These are phyloP conservation scores for Thalassaphorura encarpata DNA, from an alignment of 1,140 invertebrate genomes.

Conservation along the genomic window DNA sequence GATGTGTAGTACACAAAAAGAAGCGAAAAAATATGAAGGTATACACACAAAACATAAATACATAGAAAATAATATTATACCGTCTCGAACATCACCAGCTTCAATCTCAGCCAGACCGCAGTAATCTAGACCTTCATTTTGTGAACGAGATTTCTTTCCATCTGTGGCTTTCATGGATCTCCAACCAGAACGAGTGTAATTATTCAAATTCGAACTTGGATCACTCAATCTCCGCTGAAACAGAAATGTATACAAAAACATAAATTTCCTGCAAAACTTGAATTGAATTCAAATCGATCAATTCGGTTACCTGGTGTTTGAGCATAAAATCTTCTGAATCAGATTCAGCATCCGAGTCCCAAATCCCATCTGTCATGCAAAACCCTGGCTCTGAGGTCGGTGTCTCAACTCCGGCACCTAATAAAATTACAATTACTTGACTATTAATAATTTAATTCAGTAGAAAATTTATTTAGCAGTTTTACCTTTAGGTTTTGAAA, in stretches of 20 bases:
- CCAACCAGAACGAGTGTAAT: constrained; percentile 73
- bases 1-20: background rate
- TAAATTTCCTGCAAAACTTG: background rate
- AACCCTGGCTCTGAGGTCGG: constrained; percentile 86
- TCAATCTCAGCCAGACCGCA: constrained; percentile 65
- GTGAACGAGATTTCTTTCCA: constrained; percentile 59
- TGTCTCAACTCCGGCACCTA: constrained; percentile 77
- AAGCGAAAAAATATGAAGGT: background rate
- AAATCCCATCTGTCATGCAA: constrained; percentile 62
- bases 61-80: constrained; percentile 46
- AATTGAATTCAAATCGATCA: background rate
- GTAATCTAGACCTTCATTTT: constrained; percentile 74
- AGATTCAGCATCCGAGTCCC: constrained; percentile 76
- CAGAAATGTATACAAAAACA: background rate
- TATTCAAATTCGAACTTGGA: constrained; percentile 84
- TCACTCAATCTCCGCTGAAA: constrained; percentile 77
- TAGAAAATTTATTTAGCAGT: constrained; percentile 15
- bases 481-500: constrained; percentile 70
- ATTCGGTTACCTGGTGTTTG: constrained; percentile 42
- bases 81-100: constrained; percentile 83
- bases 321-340: constrained; percentile 74
- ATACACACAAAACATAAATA: constrained; percentile 32
- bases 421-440: background rate
- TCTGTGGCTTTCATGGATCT: constrained; percentile 47
- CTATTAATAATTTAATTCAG: background rate